These are phyloP conservation scores for Phrynosoma blainvillii DNA, from an alignment of 2,113 vertebrate species.

Conservation along the genomic window DNA sequence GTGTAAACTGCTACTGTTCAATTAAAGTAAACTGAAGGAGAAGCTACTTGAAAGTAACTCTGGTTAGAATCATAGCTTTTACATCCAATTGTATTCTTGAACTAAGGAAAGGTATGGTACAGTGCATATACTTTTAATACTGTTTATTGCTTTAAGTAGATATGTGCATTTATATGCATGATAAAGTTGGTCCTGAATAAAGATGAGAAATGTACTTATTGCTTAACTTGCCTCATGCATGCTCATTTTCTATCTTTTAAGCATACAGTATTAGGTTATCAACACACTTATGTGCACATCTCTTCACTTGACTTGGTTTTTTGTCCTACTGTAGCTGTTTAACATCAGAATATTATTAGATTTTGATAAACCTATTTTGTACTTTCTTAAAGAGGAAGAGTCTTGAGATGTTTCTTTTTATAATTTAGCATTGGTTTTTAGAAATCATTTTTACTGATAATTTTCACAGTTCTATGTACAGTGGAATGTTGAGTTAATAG, in stretches of 20 bases:
- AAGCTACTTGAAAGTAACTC: background rate
- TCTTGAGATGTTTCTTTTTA: background rate
- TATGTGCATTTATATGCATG: background rate
- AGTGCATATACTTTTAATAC: background rate
- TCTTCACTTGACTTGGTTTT: background rate
- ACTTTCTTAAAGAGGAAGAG: no score
- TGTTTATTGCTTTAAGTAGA: no score
- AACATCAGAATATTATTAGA: no score
- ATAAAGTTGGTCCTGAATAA: background rate
- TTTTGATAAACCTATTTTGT: no score
- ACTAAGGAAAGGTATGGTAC: background rate
- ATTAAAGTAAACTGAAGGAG: background rate
- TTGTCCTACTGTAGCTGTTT: background rate
- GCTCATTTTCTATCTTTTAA: background rate
- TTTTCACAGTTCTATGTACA: background rate
- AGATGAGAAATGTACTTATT: background rate
- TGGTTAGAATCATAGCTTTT: background rate
- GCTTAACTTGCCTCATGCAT: background rate
- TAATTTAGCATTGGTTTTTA: background rate
- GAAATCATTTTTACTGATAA: background rate
- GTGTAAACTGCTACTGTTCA: background rate
- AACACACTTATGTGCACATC: background rate
- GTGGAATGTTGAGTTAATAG: background rate
- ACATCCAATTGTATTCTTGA: background rate
- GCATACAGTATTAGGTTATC: background rate